Conservation (phyloP, 1,140 invertebrate genomes). For the Pseudomyrmex dendroicus region DNA sequence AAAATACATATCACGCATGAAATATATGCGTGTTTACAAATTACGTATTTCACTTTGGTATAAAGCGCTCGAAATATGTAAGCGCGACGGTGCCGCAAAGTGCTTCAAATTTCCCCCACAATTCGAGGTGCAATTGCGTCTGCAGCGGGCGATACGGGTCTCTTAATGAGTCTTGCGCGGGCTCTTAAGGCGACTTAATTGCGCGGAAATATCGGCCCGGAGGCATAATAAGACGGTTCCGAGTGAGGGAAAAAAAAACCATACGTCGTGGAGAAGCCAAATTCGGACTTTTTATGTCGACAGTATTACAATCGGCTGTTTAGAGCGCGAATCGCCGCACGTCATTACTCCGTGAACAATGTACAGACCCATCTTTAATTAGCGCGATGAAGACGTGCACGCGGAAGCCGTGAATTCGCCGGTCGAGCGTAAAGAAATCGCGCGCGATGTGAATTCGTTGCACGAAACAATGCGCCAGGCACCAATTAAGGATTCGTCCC, state of each 20-base stretch:
- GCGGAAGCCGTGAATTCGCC: constrained; percentile 12
- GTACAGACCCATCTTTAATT: constrained; percentile 25
- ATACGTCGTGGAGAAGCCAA: background rate
- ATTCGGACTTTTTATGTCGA: constrained; percentile 4
- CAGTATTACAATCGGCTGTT: constrained; percentile 35
- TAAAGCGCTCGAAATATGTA: background rate
- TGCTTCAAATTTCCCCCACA: background rate
- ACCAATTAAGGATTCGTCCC: constrained; percentile 30
- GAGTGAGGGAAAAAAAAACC: background rate
- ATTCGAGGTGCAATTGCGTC: constrained; percentile 31
- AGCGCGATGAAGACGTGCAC: constrained; percentile 9
- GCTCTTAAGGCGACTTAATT: constrained; percentile 68
- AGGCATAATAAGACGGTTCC: constrained; percentile 65
- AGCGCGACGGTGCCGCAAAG: too few relatives aligned
- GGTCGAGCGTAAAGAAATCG: constrained; percentile 34
- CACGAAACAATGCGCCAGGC: constrained; percentile 21
- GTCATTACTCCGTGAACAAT: constrained; percentile 23
- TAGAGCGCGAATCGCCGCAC: constrained; percentile 41
- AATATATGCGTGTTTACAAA: too few relatives aligned
- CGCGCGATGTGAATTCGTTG: background rate
- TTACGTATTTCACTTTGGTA: background rate
- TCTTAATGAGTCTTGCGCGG: constrained; percentile 43
- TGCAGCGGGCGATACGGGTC: background rate
- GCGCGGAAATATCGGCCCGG: constrained; percentile 64
- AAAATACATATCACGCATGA: too few relatives aligned